Evolutionary conservation across 2,797 vertebrate species (phyloP).

Genomic region (Sebastes oblongus): DNA sequence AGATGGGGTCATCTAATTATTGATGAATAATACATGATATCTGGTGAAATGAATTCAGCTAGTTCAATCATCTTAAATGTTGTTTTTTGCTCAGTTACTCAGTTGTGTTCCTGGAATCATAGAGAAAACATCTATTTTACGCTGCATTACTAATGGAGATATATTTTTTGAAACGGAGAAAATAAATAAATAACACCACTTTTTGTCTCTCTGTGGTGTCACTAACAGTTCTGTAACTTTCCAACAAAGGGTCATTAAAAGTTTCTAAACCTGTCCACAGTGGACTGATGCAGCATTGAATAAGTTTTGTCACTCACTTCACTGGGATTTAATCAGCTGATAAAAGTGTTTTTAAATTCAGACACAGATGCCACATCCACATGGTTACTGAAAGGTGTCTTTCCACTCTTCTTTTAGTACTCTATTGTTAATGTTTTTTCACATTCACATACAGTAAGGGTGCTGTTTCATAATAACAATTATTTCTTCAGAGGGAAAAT

Average conservation of each 20-base stretch:
- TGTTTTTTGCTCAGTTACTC: not conserved
- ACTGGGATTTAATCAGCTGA: slow-evolving; percentile 51
- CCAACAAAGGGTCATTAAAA: slow-evolving; percentile 78
- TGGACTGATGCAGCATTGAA: slow-evolving; percentile 30
- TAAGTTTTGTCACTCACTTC: slow-evolving; percentile 35
- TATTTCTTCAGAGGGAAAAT: not conserved
- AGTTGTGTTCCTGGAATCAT: slow-evolving; percentile 13
- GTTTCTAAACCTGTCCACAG: slow-evolving; percentile 60
- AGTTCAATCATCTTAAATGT: slow-evolving; percentile 1
- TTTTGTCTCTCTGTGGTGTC: slow-evolving; percentile 45
- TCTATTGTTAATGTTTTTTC: not conserved
- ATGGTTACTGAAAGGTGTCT: not conserved
- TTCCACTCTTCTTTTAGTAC: not conserved
- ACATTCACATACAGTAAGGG: not conserved
- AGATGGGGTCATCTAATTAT: slow-evolving; percentile 58
- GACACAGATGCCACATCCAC: not conserved
- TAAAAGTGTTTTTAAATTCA: slow-evolving; percentile 41
- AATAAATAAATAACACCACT: slow-evolving; percentile 44
- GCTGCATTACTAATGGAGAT: slow-evolving; percentile 26
- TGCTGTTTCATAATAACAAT: not conserved
- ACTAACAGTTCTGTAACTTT: slow-evolving; percentile 62
- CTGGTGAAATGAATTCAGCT: not conserved
- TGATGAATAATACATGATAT: slow-evolving; percentile 57
- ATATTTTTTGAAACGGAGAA: slow-evolving; percentile 23
- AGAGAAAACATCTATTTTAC: slow-evolving; percentile 45